Evolutionary conservation across 2,797 vertebrate genomes (phyloP), one percentile per base, ranked within the genome.

Genomic region (Apogon hyalosoma): DNA sequence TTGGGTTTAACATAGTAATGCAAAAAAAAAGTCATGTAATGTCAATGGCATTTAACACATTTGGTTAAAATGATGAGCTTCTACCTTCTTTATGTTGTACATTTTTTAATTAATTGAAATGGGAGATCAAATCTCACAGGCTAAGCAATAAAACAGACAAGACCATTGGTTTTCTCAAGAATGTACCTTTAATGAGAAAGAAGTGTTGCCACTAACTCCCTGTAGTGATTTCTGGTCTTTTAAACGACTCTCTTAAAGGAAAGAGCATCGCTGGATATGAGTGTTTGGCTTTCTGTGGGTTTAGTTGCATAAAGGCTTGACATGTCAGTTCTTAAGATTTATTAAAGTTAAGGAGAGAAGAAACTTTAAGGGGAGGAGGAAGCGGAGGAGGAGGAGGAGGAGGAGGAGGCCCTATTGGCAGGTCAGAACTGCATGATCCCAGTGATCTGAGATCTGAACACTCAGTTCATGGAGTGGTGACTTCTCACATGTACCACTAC

Each of bases 111-210:
- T 75, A 78, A 87, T 75, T 72, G 45, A n/a, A 11, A 3, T 8
- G 31, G 58, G 45, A 63, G 63, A 77, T 45, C 55, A 38, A 69
- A 68, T 66, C 7, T 57, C 48, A 63, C 62, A 65, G 36, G 45
- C 61, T 68, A 75, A 79, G 79, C 77, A 57, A 74, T 83, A 67
- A 75, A 74, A 73, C 31, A 6, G 40, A 24, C 84, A 86, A 48
- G 60, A 28, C 53, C 56, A 74, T 82, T 64, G 65, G 11, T 12
- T 67, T 68, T 62, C 63, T 57, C 65, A 73, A 77, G 41, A 71
- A 82, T 56, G 57, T 67, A 47, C 36, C 52, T 61, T 19, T 73
- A 79, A 74, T 76, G 80, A 83, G 63, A 64, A 67, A 58, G 24
- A 74, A 74, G 69, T 63, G 51, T 66, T 54, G 11, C 63, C 31